phyloP scores from a whole-genome alignment of 2,888 invertebrate genomes.

The Trachelus tabidus region DNA sequence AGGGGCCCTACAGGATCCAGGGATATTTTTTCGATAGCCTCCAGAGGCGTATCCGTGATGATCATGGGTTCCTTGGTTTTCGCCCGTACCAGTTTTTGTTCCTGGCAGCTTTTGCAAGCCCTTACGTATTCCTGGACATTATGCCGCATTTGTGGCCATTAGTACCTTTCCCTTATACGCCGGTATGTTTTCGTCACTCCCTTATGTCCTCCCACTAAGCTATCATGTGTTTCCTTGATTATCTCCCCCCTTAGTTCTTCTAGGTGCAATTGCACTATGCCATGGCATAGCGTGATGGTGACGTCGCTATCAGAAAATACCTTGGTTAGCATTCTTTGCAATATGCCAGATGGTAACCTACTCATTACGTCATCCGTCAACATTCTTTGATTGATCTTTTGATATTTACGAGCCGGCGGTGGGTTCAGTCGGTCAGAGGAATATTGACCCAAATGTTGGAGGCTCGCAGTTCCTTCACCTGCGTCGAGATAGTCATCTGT shows the following conservation, averaged over 20 bases:
- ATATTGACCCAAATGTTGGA: no score
- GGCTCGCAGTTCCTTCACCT: no score
- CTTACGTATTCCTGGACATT: slow-evolving; percentile 22
- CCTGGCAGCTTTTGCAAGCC: slow-evolving; percentile 15
- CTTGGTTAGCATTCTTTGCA: not conserved
- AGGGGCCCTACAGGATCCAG: no score
- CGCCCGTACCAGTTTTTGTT: slow-evolving; percentile 18
- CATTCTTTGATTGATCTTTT: no score
- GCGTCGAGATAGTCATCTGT: no score
- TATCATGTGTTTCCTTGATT: slow-evolving; percentile 3
- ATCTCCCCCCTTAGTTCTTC: slow-evolving; percentile 27
- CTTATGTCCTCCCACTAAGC: no score
- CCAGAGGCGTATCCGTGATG: slow-evolving; percentile 9
- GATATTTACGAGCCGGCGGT: no score
- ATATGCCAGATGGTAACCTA: not conserved
- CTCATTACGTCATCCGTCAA: not conserved
- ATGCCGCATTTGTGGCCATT: slow-evolving; percentile 29
- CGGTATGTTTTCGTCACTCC: slow-evolving; percentile 30
- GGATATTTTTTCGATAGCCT: no score
- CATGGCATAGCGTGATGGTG: slow-evolving; percentile 9
- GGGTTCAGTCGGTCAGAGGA: no score
- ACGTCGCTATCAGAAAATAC: slow-evolving; percentile 7
- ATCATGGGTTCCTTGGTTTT: slow-evolving; percentile 28
- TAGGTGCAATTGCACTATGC: not conserved
- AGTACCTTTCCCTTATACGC: slow-evolving; percentile 22